Evolutionary conservation across 2,888 invertebrate genomes (phyloP).

Genomic region (Ochropleura leucogaster): DNA sequence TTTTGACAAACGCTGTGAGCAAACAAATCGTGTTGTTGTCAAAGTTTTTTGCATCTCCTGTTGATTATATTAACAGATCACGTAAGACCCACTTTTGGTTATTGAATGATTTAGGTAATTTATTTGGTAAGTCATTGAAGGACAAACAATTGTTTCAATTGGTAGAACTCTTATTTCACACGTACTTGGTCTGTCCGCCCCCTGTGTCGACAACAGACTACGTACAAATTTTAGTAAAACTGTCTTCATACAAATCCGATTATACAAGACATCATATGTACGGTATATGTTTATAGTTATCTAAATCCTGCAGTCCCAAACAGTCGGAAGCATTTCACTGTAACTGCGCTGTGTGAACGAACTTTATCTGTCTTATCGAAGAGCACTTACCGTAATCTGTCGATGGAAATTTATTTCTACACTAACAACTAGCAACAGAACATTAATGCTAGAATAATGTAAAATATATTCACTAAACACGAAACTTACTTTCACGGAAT

Average conservation of each 20-base stretch:
- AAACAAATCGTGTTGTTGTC: conserved; percentile 78
- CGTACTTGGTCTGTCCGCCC: conserved; percentile 12
- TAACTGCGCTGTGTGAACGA: conserved; percentile 76
- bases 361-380: conserved; percentile 80
- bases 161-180: neutral
- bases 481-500: conserved; percentile 58
- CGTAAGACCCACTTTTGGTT: conserved; percentile 59
- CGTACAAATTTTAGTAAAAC: neutral
- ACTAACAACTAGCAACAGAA: conserved; percentile 67
- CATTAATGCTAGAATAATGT: conserved; percentile 67
- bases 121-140: conserved; percentile 28
- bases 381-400: conserved; percentile 81
- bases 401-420: conserved; percentile 76
- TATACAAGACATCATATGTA: conserved; percentile 17
- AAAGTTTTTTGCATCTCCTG: conserved; percentile 63
- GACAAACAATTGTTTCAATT: conserved; percentile 15
- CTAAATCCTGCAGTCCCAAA: conserved; percentile 54
- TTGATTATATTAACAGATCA: conserved; percentile 58
- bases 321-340: conserved; percentile 73
- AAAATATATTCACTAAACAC: conserved; percentile 64
- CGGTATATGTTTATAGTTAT: conserved; percentile 28
- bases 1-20: conserved; percentile 79
- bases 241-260: conserved; percentile 7
- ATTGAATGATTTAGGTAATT: conserved; percentile 44
- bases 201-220: conserved; percentile 4